Percentiles rank a stretch among this genome's conserved stretches.
Evolutionary conservation across 2,113 vertebrate genomes (phyloP).

Genomic region (Petroica traversi): DNA sequence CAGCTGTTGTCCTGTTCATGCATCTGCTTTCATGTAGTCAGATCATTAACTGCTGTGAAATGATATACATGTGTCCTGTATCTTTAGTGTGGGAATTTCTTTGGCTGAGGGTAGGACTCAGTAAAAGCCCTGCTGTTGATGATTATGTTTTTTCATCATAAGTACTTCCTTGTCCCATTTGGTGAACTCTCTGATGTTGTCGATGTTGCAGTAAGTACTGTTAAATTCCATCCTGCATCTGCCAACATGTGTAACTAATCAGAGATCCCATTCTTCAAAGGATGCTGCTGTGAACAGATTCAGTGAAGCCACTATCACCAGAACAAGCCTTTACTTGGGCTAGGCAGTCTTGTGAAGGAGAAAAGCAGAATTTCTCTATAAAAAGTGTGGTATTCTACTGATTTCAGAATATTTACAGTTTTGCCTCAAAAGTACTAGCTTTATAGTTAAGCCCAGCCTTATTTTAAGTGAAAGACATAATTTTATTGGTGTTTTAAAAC

Average conservation of each 20-base stretch:
- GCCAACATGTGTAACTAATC: slow-evolving; percentile 32
- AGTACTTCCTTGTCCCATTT: slow-evolving; percentile 36
- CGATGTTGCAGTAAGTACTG: slow-evolving; percentile 19
- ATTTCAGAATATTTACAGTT: background rate
- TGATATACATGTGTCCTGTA: background rate
- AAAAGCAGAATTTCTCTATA: background rate
- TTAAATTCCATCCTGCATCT: slow-evolving; percentile 33
- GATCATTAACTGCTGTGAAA: slow-evolving; percentile 38
- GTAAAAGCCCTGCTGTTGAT: slow-evolving; percentile 36
- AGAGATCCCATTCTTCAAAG: slow-evolving; percentile 36
- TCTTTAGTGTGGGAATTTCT: slow-evolving; percentile 33
- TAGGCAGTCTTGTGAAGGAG: background rate
- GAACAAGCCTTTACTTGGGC: background rate
- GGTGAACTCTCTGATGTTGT: slow-evolving; percentile 52
- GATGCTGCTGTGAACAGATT: slow-evolving; percentile 22
- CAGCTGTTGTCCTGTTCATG: slow-evolving; percentile 28
- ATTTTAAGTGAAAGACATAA: background rate
- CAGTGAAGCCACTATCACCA: background rate
- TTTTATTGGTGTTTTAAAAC: background rate
- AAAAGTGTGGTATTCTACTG: background rate
- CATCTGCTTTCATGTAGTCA: slow-evolving; percentile 25
- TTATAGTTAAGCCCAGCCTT: background rate
- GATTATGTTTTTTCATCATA: slow-evolving; percentile 12
- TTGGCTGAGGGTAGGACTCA: slow-evolving; percentile 12
- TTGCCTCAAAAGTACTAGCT: background rate